A percentile compares a stretch with the other conserved stretches of the same genome.
These are phyloP conservation scores for Cheilosia vulpina DNA, from an alignment of 2,888 invertebrate species.

Conservation along the genomic window DNA sequence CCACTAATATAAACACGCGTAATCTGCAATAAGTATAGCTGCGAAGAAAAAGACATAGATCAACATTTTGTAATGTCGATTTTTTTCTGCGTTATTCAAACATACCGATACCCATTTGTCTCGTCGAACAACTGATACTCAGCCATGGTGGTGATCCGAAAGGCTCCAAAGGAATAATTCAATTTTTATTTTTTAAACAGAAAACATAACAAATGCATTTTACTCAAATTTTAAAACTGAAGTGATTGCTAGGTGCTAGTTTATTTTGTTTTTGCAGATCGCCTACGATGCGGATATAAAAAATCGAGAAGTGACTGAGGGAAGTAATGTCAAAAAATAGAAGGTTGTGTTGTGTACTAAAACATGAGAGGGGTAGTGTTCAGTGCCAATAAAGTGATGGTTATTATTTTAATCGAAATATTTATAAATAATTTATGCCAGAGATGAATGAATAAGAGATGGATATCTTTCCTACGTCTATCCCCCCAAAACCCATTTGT, in stretches of 20 bases:
- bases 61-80: not conserved
- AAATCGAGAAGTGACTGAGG: not conserved
- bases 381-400: no score
- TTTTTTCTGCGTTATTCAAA: not conserved
- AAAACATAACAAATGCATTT: slow-evolving; percentile 10
- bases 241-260: not conserved
- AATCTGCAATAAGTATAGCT: slow-evolving; percentile 77
- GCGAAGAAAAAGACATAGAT: slow-evolving; percentile 8
- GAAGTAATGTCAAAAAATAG: not conserved
- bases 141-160: slow-evolving; percentile 46
- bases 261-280: not conserved
- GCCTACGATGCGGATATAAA: not conserved
- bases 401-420: no score
- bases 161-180: not conserved
- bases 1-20: slow-evolving; percentile 76
- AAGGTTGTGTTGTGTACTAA: no score
- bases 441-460: no score
- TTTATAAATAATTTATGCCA: no score
- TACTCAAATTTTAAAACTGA: not conserved
- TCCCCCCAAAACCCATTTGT: no score
- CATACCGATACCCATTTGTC: slow-evolving; percentile 76
- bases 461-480: no score
- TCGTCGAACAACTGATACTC: slow-evolving; percentile 76
- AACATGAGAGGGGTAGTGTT: no score
- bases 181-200: slow-evolving; percentile 12